Evolutionary conservation across 2,888 invertebrate genomes (phyloP), one percentile per base, ranked within the genome.

Genomic region (Erynnis tages): DNA sequence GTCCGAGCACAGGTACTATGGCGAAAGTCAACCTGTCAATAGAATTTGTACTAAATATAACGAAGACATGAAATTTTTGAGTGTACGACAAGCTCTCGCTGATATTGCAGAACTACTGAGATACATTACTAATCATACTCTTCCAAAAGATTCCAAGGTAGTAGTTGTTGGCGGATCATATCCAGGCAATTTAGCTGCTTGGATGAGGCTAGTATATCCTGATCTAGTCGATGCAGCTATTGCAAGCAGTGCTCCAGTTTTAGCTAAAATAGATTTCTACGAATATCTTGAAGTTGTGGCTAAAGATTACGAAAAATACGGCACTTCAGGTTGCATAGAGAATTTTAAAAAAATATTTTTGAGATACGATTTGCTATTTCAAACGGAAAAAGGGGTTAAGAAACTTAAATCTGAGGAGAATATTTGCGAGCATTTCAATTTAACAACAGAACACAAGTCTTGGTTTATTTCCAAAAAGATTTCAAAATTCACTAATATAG

Each of bases 111-210:
- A 59, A 30, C 54, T 87, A 6, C 50, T 88, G 34, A 56, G 63
- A 50, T 41, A 38, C 25, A 71, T 86, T 4, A 81, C 79, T 66
- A 56, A 57, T 8, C 54, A 55, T 11, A 61, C 67, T 0, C 50
- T 60, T 14, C 84, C 69, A 56, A 62, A 60, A 2, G 58, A 59
- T 1, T 82, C 85, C 1, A 85, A 86, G 68, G 73, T 86, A 0
- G 79, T 88, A 0, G 73, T 82, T 1, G 67, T 87, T 14, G 88
- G 87, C 25, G 85, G 86, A 6, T 87, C 86, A 1, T 87, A 88
- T 49, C 69, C 85, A 1, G 87, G 82, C 4, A 88, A 85, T 48
- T 71, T 88, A 57, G 87, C 88, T 16, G 83, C 82, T 1, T 87
- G 87, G 87, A 75, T 85, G 72, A 78, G 67, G 58, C 56, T 81